Percentiles rank a stretch among this genome's conserved stretches.
Conservation (phyloP, 2,797 vertebrate species). For the Bovichtus variegatus region DNA sequence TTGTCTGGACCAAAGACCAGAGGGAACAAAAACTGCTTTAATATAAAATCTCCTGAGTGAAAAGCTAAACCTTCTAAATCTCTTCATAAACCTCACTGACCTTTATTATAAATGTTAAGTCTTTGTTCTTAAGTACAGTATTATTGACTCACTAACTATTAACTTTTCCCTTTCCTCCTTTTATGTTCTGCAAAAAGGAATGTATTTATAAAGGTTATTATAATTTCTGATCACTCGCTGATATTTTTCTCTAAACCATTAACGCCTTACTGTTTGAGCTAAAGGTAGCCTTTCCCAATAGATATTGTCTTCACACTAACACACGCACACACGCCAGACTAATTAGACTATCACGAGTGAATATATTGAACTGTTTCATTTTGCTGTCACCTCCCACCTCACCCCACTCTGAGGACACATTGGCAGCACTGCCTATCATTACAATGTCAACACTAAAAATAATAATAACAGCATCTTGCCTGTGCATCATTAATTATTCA, state of each 20-base stretch:
- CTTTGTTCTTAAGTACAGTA: neutral
- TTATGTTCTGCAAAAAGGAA: neutral
- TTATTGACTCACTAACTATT: slow-evolving; percentile 2
- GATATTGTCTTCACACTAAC: neutral
- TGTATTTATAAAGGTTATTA: neutral
- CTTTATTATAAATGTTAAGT: slow-evolving; percentile 23
- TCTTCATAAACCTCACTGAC: slow-evolving; percentile 24
- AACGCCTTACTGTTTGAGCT: neutral
- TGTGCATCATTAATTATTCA: neutral
- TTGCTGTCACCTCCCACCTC: slow-evolving; percentile 7
- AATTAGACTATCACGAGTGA: slow-evolving; percentile 5
- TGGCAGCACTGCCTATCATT: neutral
- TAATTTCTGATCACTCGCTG: neutral
- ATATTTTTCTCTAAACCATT: neutral
- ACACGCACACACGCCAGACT: neutral
- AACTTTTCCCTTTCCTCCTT: neutral
- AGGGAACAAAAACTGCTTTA: neutral
- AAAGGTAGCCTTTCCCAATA: neutral
- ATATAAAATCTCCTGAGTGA: slow-evolving; percentile 13
- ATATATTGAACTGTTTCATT: slow-evolving; percentile 15
- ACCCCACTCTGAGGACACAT: neutral
- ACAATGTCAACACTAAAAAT: slow-evolving; percentile 23
- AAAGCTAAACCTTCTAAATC: slow-evolving; percentile 36
- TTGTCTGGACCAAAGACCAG: neutral
- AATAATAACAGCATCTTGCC: neutral